Evolutionary conservation across 1,140 invertebrate species (phyloP), one percentile per base, ranked within the genome.

Genomic region (Halictus rubicundus): DNA sequence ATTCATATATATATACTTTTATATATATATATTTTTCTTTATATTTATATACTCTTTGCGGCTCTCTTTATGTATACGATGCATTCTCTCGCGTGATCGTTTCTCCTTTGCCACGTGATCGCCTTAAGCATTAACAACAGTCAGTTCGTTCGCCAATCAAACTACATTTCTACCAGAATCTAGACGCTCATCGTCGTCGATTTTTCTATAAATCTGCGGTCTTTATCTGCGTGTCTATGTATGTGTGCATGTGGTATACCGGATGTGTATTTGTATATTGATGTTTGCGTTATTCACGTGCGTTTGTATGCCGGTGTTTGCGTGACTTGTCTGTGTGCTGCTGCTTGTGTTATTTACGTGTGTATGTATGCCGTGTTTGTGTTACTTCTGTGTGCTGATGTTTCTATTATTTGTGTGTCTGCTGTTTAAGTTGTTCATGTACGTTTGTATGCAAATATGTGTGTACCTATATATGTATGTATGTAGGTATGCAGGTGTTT

Each of bases 51-150:
- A 77, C 37, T 69, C 68, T 54, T 61, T n/a, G 4, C 14, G 25
- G 75, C 52, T 81, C 52, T 81, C 9, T 60, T 61, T 61, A 64
- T 81, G 54, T 65, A 42, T 81, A 83, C 71, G 32, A 59, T 63
- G 23, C 49, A 27, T 81, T 63, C 6, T 42, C 59, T 37, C 25
- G 49, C 32, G 59, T 57, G 60, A 78, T 64, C 37, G 21, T 59
- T 39, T 27, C n/a, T 39, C 39, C 9, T 65, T 66, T 39, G 64
- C 39, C 23, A 42, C 23, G 52, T 16, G 39, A 32, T 76, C 37
- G 25, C 37, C 23, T 52, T 54, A 78, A 57, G 60, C 69, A 42
- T 23, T 71, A 72, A 72, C 25, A 71, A 78, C 32, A 49, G 23
- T 78, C 76, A 42, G 37, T 70, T 70, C 57, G 57, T 65, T 72